Percentiles rank a stretch among this genome's conserved stretches.
These are phyloP conservation scores for Psilopsiagon aurifrons DNA, from an alignment of 2,113 vertebrate genomes.

Conservation along the genomic window DNA sequence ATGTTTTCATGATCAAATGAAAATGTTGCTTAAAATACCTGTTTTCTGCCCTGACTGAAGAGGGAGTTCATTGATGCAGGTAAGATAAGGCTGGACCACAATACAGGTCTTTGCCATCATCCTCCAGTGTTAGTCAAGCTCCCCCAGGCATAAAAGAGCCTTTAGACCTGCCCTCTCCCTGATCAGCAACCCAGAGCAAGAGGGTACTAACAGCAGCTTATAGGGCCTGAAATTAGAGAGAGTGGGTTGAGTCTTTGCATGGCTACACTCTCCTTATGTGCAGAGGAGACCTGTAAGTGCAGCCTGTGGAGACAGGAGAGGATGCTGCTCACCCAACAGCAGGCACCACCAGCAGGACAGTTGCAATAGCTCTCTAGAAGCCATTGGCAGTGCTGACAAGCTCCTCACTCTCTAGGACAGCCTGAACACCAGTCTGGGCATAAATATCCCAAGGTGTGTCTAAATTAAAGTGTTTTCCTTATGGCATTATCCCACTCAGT, in stretches of 20 bases:
- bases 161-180: background rate
- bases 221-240: background rate
- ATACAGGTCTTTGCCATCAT: fast-evolving
- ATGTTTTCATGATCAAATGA: background rate
- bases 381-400: fast-evolving
- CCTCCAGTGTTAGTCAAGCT: background rate
- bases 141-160: background rate
- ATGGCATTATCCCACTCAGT: background rate
- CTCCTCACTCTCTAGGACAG: background rate
- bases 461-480: background rate
- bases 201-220: background rate
- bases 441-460: background rate
- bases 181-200: fast-evolving
- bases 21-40: background rate
- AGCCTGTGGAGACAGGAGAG: fast-evolving
- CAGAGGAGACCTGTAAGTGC: background rate
- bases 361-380: background rate
- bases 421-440: background rate
- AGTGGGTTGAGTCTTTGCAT: fast-evolving
- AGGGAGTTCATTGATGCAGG: fast-evolving
- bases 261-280: fast-evolving
- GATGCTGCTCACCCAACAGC: background rate
- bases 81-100: background rate
- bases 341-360: background rate
- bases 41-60: background rate